Evolutionary conservation across 2,113 vertebrate genomes (phyloP).

Genomic region (Pedionomus torquatus): DNA sequence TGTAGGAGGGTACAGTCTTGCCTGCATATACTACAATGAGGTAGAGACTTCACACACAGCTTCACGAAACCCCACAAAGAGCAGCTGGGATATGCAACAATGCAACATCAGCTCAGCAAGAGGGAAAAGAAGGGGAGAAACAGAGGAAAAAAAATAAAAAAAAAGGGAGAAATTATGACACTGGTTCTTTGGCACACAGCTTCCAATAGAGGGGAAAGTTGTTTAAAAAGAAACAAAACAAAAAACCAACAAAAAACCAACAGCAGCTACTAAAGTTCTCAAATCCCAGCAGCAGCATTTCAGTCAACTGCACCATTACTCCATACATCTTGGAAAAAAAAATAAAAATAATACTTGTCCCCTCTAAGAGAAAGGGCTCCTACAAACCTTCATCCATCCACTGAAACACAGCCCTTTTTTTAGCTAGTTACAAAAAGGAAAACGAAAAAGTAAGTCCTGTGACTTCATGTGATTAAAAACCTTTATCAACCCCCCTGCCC

Average conservation of each 20-base stretch:
- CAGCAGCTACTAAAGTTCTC: conserved; percentile 66
- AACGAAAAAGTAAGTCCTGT: conserved; percentile 75
- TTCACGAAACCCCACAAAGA: conserved; percentile 92
- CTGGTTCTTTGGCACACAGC: conserved; percentile 96
- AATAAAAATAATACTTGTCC: conserved; percentile 46
- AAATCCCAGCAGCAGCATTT: conserved; percentile 81
- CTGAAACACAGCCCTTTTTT: conserved; percentile 80
- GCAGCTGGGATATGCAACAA: conserved; percentile 90
- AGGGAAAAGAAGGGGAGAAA: neutral
- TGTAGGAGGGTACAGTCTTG: conserved; percentile 93
- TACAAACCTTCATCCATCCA: conserved; percentile 74
- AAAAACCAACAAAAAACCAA: conserved; percentile 26
- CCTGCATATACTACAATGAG: conserved; percentile 98
- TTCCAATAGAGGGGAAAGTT: conserved; percentile 80
- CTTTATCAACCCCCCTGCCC: conserved; percentile 82
- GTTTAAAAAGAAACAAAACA: conserved; percentile 55
- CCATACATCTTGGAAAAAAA: conserved; percentile 51
- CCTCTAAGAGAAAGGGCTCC: conserved; percentile 80
- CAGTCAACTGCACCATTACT: conserved; percentile 68
- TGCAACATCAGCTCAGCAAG: conserved; percentile 90
- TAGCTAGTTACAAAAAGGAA: conserved; percentile 89
- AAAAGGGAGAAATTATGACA: conserved; percentile 77
- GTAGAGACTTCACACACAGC: conserved; percentile 94
- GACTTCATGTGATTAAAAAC: conserved; percentile 97
- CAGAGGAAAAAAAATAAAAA: neutral